Percentiles rank a stretch among this genome's conserved stretches.
Conservation (phyloP, 2,888 invertebrate genomes). For the Cepaea hortensis region DNA sequence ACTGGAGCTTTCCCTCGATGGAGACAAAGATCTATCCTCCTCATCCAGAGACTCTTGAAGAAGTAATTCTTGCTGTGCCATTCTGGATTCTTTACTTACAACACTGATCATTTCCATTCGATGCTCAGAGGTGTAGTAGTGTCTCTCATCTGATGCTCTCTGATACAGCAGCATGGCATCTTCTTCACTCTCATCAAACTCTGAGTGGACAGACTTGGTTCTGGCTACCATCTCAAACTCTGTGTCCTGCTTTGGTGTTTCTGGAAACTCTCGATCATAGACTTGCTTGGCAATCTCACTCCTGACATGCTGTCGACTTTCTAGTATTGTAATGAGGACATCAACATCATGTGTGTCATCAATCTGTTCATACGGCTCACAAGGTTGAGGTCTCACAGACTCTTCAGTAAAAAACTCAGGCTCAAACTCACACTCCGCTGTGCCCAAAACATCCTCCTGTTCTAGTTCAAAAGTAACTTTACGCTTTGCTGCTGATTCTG, state of each 20-base stretch:
- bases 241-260: conserved; percentile 37
- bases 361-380: conserved; percentile 73
- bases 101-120: conserved; percentile 55
- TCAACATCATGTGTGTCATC: conserved; percentile 67
- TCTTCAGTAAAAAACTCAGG: conserved; percentile 8
- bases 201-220: neutral
- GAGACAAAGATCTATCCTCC: conserved; percentile 69
- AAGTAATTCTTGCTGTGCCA: conserved; percentile 68
- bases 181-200: conserved; percentile 45
- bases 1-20: conserved; percentile 64
- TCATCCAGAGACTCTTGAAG: conserved; percentile 68
- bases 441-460: conserved; percentile 4
- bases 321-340: conserved; percentile 67
- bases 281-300: conserved; percentile 59
- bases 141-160: conserved; percentile 29
- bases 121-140: neutral
- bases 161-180: conserved; percentile 37
- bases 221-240: conserved; percentile 12
- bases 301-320: conserved; percentile 57
- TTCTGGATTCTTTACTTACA: conserved; percentile 66
- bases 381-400: neutral
- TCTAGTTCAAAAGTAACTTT: conserved; percentile 53
- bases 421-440: neutral
- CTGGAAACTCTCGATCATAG: conserved; percentile 48
- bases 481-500: conserved; percentile 39